Evolutionary conservation across 1,140 invertebrate species (phyloP), one percentile per base, ranked within the genome.

Genomic region (Zaprionus lachaisei): DNA sequence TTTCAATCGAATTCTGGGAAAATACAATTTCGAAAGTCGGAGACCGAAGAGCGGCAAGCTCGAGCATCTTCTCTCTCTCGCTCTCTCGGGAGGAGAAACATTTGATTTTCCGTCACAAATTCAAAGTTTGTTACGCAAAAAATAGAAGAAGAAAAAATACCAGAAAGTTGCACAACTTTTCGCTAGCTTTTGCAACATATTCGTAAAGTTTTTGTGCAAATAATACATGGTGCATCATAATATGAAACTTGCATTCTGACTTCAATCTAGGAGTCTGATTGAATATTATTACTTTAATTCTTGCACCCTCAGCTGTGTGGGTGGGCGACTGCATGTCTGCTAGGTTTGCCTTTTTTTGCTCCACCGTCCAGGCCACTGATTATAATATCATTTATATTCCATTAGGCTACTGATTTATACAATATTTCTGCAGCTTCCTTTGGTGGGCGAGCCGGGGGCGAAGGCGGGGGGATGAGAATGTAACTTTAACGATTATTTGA

Each of bases 401-500:
- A 75, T 75, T 75, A 58, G 67, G 55, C 60, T 12, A 49, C 58
- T 70, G 72, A 75, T 75, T 75, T 75, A 75, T 70, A 51, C 28
- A 41, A 31, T 58, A 49, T 70, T 63, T 61, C 22, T 37, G 66
- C 56, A 51, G 31, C 28, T 49, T 69, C 66, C 66, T 64, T 70
- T 65, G 37, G 7, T 31, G 64, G 6, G 56, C 14, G 34, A n/a
- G 28, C 20, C 20, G 26, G 38, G 31, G 38, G 57, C 65, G n/a
- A 6, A 3, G n/a, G 3, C 2, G n/a, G 2, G 41, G 41, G 38
- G 6, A 14, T 44, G 41, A 17, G 41, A 44, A 47, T 47, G 56
- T 58, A 12, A 60, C 41, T 57, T 65, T 64, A 70, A 75, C 54
- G 72, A 70, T 75, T 75, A 75, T 75, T 75, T 75, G 72, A 75